Percentiles rank a stretch among this genome's conserved stretches.
These are phyloP conservation scores for Chaetorhynchus papuensis DNA, from an alignment of 2,113 vertebrate genomes.

Conservation along the genomic window DNA sequence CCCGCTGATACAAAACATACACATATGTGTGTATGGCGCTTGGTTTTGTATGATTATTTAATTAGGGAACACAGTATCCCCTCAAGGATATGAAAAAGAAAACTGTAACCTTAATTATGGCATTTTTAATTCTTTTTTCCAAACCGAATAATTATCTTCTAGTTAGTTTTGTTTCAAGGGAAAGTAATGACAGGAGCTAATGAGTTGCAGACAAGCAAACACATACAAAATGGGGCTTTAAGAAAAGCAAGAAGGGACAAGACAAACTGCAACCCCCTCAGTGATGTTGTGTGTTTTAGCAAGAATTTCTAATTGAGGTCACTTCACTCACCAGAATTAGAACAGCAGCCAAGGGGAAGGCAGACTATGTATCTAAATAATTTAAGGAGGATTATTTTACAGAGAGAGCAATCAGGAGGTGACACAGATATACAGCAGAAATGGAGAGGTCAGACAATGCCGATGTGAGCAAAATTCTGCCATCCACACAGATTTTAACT, in stretches of 20 bases:
- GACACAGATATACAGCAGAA: slow-evolving; percentile 27
- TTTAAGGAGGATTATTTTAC: slow-evolving; percentile 60
- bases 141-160: slow-evolving; percentile 4
- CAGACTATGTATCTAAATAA: slow-evolving; percentile 48
- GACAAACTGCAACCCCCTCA: not conserved
- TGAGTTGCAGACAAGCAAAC: not conserved
- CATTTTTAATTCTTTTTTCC: not conserved
- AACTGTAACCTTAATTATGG: slow-evolving; percentile 13
- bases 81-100: not conserved
- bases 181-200: slow-evolving; percentile 30
- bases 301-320: slow-evolving; percentile 62
- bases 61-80: not conserved
- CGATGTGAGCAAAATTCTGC: not conserved
- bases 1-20: not conserved
- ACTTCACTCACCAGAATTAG: slow-evolving; percentile 36
- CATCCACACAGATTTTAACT: not conserved
- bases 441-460: slow-evolving; percentile 15
- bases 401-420: slow-evolving; percentile 1
- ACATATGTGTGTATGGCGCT: not conserved
- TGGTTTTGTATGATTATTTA: not conserved
- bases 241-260: not conserved
- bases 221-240: not conserved
- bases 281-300: slow-evolving; percentile 28
- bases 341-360: slow-evolving; percentile 28
- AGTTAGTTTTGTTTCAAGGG: slow-evolving; percentile 4